Percentiles rank a stretch among this genome's conserved stretches.
Conservation (phyloP, 2,888 invertebrate genomes). For the Eilema sororculum region DNA sequence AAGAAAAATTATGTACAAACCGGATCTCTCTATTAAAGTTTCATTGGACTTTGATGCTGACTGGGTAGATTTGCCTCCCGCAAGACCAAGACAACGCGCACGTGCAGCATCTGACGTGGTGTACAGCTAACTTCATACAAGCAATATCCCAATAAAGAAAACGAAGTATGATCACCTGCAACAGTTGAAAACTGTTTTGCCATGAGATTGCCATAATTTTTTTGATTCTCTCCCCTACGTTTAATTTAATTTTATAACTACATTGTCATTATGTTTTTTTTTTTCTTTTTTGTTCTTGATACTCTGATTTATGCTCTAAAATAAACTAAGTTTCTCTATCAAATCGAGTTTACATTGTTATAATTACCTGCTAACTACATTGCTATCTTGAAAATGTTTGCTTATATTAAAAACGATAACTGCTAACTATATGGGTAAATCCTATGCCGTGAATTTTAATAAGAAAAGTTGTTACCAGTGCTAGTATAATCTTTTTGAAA, state of each 20-base stretch:
- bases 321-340: slow-evolving; percentile 10
- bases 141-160: slow-evolving; percentile 1
- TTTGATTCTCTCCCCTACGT: slow-evolving; percentile 7
- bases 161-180: slow-evolving; percentile 7
- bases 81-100: neutral
- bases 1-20: neutral
- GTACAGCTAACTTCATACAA: slow-evolving; percentile 2
- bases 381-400: too few species aligned
- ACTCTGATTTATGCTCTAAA: slow-evolving; percentile 8
- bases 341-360: slow-evolving; percentile 11
- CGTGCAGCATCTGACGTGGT: too few species aligned
- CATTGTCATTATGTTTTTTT: too few species aligned
- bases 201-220: slow-evolving; percentile 10
- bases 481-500: too few species aligned
- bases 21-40: neutral
- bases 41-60: slow-evolving; percentile 14
- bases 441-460: too few species aligned
- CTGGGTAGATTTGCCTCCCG: slow-evolving; percentile 11
- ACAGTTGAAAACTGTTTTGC: slow-evolving; percentile 3
- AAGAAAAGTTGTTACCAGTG: too few species aligned
- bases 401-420: too few species aligned
- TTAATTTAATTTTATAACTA: too few species aligned
- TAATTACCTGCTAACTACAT: neutral
- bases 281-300: neutral
- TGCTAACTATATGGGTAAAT: too few species aligned